Percentiles rank a stretch among this genome's conserved stretches.
These are phyloP conservation scores for Neoascia interrupta DNA, from an alignment of 2,888 invertebrate genomes.

Conservation along the genomic window DNA sequence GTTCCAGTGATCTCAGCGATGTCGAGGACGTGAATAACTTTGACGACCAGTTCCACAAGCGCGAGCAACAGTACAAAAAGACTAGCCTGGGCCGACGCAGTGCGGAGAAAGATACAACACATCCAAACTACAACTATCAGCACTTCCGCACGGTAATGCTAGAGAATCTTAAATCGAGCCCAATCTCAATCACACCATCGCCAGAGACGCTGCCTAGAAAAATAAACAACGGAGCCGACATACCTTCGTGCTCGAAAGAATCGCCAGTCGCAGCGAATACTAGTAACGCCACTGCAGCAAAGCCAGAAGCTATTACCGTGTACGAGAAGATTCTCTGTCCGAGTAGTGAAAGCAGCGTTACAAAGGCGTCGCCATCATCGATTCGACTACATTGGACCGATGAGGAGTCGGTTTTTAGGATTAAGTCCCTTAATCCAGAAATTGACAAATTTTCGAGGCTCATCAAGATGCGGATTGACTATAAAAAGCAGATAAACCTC, in stretches of 20 bases:
- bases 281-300: not conserved
- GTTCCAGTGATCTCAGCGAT: slow-evolving; percentile 73
- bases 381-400: slow-evolving; percentile 67
- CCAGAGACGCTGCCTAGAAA: not conserved
- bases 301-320: slow-evolving; percentile 36
- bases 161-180: slow-evolving; percentile 63
- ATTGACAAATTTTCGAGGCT: slow-evolving; percentile 70
- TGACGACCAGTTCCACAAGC: slow-evolving; percentile 73
- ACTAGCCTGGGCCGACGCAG: slow-evolving; percentile 31
- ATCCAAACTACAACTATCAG: slow-evolving; percentile 67
- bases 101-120: not conserved
- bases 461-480: slow-evolving; percentile 60
- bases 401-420: slow-evolving; percentile 73
- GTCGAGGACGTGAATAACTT: slow-evolving; percentile 77
- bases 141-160: slow-evolving; percentile 71
- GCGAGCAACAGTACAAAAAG: slow-evolving; percentile 65
- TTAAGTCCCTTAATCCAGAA: slow-evolving; percentile 71
- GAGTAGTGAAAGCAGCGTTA: slow-evolving; percentile 64
- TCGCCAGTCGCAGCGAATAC: not conserved
- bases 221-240: slow-evolving; percentile 31
- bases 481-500: slow-evolving; percentile 69
- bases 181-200: slow-evolving; percentile 4
- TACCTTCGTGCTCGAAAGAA: slow-evolving; percentile 68
- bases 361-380: slow-evolving; percentile 54
- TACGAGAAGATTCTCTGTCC: slow-evolving; percentile 70